Evolutionary conservation across 2,888 invertebrate species (phyloP).

Genomic region (Ptilodon capucinus): DNA sequence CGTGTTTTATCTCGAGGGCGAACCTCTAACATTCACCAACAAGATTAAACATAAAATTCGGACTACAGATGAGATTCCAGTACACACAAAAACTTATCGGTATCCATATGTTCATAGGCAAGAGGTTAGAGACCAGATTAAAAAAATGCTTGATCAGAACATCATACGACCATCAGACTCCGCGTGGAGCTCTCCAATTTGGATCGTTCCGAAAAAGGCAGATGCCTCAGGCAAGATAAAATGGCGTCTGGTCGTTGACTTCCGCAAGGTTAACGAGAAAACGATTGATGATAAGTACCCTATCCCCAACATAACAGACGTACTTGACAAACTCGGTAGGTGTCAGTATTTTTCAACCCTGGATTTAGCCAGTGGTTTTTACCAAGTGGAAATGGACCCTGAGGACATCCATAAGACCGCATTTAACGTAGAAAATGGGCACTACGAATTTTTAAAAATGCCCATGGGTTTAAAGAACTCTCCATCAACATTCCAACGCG

Average conservation of each 20-base stretch:
- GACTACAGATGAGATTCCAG: background rate
- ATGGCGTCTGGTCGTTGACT: background rate
- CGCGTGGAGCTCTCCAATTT: background rate
- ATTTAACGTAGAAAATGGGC: background rate
- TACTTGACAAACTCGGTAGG: background rate
- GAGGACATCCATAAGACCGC: background rate
- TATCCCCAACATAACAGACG: too few species aligned
- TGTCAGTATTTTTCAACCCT: background rate
- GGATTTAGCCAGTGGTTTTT: background rate
- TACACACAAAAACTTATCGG: background rate
- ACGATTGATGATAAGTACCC: constrained; percentile 4
- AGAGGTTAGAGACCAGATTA: background rate
- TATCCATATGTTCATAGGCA: background rate
- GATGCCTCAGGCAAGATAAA: background rate
- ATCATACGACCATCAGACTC: constrained; percentile 1
- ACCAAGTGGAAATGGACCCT: background rate
- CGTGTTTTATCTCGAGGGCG: constrained; percentile 23
- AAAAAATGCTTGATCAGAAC: background rate
- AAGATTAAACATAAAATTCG: constrained; percentile 8
- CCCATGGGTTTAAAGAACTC: constrained; percentile 5
- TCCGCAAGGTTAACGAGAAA: background rate
- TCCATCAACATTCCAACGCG: constrained; percentile 4
- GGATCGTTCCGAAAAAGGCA: background rate
- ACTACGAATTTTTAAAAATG: background rate
- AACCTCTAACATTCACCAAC: constrained; percentile 15